Evolutionary conservation across 2,888 invertebrate genomes (phyloP), one percentile per base, ranked within the genome.

Genomic region (Archaeoteleia sp.): DNA sequence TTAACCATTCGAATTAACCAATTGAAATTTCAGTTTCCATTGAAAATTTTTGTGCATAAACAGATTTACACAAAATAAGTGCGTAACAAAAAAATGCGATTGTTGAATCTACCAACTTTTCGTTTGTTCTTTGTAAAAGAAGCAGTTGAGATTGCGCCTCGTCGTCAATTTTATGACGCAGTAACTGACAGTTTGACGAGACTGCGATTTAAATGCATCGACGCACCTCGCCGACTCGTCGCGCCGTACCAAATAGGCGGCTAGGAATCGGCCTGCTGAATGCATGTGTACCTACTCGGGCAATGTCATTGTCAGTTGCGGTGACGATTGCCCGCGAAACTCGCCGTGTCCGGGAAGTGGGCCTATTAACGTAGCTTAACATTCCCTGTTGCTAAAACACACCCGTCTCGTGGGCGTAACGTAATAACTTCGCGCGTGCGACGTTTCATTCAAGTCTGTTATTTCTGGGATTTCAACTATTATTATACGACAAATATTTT

Each of bases 261-360:
- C 67, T 57, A 25, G 17, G 62, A 63, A 60, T 63, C 60, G 55
- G 42, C 48, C 57, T n/a, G 60, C 46, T 67, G 43, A 71, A 67
- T 61, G 48, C 53, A 55, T 42, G 51, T 53, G 61, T 49, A 42
- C 51, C 20, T 40, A 20, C 37, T 40, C 66, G 62, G 70, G 76
- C 82, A 83, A 83, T 83, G 83, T 83, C 83, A 83, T 81, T 83
- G 83, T 78, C 83, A 80, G 78, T 82, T 75, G 78, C 63, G 61
- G 69, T 73, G 74, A 77, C 78, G 78, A 81, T 81, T 82, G 76
- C 76, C 73, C 74, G 67, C 78, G 81, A 82, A 82, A 83, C 80
- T 83, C 82, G 81, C 68, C 76, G 79, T 83, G 82, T 83, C 83
- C 83, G 83, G 83, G 83, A 83, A 83, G 83, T 82, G 75, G 78